These are phyloP conservation scores for Gambusia affinis DNA, from an alignment of 2,113 vertebrate species.

Conservation along the genomic window DNA sequence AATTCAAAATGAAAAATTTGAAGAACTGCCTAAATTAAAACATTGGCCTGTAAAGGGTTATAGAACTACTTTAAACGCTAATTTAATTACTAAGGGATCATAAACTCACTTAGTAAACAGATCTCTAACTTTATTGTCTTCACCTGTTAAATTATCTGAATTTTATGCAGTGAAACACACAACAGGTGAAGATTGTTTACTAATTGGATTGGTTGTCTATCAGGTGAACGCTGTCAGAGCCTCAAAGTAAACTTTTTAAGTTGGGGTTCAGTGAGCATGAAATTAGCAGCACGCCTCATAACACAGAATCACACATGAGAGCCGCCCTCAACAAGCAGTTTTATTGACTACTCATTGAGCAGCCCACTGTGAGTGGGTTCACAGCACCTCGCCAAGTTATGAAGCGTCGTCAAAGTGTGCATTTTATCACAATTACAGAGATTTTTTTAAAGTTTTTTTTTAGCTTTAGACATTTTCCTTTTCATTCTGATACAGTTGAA, in stretches of 20 bases:
- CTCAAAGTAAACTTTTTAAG: slow-evolving; percentile 3
- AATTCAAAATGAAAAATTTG: too few species aligned
- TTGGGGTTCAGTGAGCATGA: slow-evolving; percentile 20
- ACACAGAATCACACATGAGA: slow-evolving; percentile 40
- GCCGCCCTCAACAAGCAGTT: slow-evolving; percentile 23
- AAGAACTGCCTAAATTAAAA: too few species aligned
- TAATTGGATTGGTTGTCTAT: not conserved
- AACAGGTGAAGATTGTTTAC: not conserved
- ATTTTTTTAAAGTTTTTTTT: not conserved
- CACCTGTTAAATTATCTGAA: not conserved
- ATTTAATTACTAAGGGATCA: too few species aligned
- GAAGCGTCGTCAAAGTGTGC: slow-evolving; percentile 14
- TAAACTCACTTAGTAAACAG: too few species aligned
- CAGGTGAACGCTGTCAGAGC: not conserved
- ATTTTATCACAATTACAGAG: not conserved
- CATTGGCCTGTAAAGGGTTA: too few species aligned
- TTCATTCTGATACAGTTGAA: not conserved
- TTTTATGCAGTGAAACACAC: accelerated
- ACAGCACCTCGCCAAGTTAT: slow-evolving; percentile 36
- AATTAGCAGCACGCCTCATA: slow-evolving; percentile 16
- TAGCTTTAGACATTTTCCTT: not conserved
- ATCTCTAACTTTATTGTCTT: not conserved
- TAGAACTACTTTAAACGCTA: too few species aligned
- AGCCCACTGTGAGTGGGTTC: slow-evolving; percentile 10
- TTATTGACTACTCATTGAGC: slow-evolving; percentile 24